phyloP scores from a whole-genome alignment of 1,140 invertebrate genomes.

The Papilio polytes region DNA sequence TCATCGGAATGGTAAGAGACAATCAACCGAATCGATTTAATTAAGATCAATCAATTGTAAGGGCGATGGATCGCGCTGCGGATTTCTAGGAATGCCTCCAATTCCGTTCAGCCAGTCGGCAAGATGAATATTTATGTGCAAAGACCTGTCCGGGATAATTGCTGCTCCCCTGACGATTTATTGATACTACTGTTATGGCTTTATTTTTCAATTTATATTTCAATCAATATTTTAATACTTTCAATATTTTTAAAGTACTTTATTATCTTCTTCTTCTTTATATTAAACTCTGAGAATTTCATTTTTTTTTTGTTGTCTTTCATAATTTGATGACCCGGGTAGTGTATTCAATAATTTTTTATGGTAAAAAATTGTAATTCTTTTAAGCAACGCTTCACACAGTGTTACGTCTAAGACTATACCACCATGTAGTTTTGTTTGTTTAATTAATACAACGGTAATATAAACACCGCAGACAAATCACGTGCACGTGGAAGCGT shows the following conservation, averaged over 20 bases:
- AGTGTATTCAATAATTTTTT: too few species aligned
- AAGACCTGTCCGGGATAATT: conserved; percentile 43
- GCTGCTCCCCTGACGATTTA: conserved; percentile 17
- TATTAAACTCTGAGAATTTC: too few species aligned
- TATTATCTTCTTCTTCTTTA: background rate
- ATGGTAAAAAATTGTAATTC: too few species aligned
- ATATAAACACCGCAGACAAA: conserved; percentile 36
- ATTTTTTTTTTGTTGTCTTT: too few species aligned
- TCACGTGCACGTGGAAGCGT: conserved; percentile 28
- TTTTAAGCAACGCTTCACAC: too few species aligned
- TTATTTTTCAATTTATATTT: background rate
- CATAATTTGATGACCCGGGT: too few species aligned
- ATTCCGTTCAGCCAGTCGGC: conserved; percentile 43
- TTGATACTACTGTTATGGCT: background rate
- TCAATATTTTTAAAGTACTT: background rate
- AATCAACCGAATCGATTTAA: conserved; percentile 41
- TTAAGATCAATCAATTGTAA: conserved; percentile 31
- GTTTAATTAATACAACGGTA: background rate
- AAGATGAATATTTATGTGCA: conserved; percentile 58
- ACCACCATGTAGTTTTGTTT: conserved; percentile 7
- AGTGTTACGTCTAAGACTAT: background rate
- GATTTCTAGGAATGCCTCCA: conserved; percentile 44
- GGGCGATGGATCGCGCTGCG: conserved; percentile 6
- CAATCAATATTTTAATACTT: background rate
- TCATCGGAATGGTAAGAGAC: background rate